Base-by-base conservation (phyloP, 2,888 invertebrate species). In the Hydriomena furcata region DNA sequence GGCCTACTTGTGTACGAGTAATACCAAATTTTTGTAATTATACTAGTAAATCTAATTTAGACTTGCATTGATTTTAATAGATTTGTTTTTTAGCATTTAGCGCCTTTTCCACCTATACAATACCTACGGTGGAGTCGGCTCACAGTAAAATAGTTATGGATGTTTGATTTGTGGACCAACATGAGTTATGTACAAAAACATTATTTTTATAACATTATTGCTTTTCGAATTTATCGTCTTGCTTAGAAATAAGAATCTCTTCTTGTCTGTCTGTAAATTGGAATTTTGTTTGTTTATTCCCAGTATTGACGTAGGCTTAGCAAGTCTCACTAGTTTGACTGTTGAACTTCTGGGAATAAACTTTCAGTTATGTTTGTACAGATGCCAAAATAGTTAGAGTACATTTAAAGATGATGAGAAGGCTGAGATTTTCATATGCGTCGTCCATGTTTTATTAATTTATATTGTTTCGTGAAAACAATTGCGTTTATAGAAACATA, bases 181-280 rank as follows among this genome's bases (percentile, higher is more conserved):
- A 65, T 63, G 56, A 53, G 58, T 55, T 55, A 36, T 31, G 43
- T 52, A 46, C 44, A 54, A 55, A 65, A 66, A 67, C 62, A 65
- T 60, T 74, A 73, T 73, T 75, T 74, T 74, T 75, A 63, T 73
- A 72, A 60, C 53, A 63, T 67, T 66, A 62, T 65, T 71, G 69
- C 67, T 73, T 73, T 63, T 65, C 58, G 60, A 47, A 46, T 56
- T 56, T 65, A 63, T 66, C 62, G 60, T 61, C 60, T 65, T 60
- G 65, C 61, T 57, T 66, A 71, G 67, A 58, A 52, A 55, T 72
- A 71, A 66, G 67, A 56, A 60, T 61, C 52, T 65, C 63, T 63
- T 56, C 49, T 24, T 38, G 38, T 52, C 36, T 23, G 31, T 45
- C 53, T 55, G 55, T 48, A 42, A 40, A 40, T 41, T 51, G 43